Evolutionary conservation across 1,140 invertebrate species (phyloP).

Genomic region (Aphelenchoides fujianensis): DNA sequence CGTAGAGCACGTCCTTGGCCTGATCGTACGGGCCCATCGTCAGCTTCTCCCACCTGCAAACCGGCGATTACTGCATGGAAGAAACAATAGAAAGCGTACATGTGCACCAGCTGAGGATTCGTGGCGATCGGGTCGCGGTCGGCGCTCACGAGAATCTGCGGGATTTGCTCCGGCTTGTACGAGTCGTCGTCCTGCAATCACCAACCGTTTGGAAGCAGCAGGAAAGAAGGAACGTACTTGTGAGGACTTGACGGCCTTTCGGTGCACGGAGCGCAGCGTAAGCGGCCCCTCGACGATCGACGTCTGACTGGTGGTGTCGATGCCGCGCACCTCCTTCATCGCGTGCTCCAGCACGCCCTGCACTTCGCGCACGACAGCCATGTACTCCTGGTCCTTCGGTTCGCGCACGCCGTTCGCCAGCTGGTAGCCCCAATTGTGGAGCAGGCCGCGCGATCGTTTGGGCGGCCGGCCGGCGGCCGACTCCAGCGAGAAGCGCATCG

Average conservation of each 20-base stretch:
- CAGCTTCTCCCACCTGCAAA: slow-evolving; percentile 54
- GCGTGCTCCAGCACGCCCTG: slow-evolving; percentile 33
- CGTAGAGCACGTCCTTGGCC: slow-evolving; percentile 83
- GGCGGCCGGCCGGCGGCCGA: background rate
- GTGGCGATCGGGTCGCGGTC: slow-evolving; percentile 44
- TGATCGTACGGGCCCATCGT: slow-evolving; percentile 85
- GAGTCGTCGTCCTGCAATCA: slow-evolving; percentile 7
- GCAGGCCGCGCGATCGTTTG: background rate
- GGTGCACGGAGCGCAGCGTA: slow-evolving; percentile 39
- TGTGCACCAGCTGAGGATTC: slow-evolving; percentile 40
- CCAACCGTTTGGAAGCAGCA: slow-evolving; percentile 11
- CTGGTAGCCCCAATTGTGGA: slow-evolving; percentile 39
- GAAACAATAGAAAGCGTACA: no score
- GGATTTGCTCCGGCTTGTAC: slow-evolving; percentile 47
- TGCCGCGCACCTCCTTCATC: slow-evolving; percentile 17
- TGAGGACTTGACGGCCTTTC: slow-evolving; percentile 29
- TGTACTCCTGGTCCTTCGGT: slow-evolving; percentile 42
- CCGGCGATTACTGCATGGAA: no score
- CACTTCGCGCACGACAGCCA: slow-evolving; percentile 43
- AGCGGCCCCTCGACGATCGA: slow-evolving; percentile 39
- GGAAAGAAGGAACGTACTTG: slow-evolving; percentile 21
- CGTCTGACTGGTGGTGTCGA: slow-evolving; percentile 7
- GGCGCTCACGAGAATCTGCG: slow-evolving; percentile 36
- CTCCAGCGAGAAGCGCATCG: slow-evolving; percentile 2
- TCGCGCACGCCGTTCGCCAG: slow-evolving; percentile 33